These are phyloP conservation scores for Drosophila trapezifrons DNA, from an alignment of 1,140 invertebrate genomes.

Conservation along the genomic window DNA sequence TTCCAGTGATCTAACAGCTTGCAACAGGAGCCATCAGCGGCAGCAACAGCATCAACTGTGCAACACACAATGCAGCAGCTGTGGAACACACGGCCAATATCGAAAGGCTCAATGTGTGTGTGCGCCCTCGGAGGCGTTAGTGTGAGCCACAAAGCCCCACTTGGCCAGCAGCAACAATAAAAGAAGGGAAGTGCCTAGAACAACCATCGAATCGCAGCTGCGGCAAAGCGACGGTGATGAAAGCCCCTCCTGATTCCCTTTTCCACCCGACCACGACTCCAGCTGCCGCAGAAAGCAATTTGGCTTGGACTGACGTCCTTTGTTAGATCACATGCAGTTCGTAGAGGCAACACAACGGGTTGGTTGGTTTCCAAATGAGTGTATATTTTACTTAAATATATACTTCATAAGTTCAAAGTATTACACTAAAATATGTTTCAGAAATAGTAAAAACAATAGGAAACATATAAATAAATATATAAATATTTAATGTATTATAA, in stretches of 20 bases:
- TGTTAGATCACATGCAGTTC: conserved; percentile 32
- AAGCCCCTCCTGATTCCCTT: background rate
- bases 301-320: conserved; percentile 18
- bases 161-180: conserved; percentile 50
- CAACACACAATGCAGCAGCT: conserved; percentile 26
- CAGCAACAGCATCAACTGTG: conserved; percentile 4
- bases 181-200: conserved; percentile 40
- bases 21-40: conserved; percentile 16
- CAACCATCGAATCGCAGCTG: conserved; percentile 49
- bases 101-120: conserved; percentile 21
- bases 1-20: conserved; percentile 12
- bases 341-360: background rate
- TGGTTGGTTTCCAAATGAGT: background rate
- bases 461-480: too few species aligned
- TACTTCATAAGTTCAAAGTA: background rate
- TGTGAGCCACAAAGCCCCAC: conserved; percentile 40
- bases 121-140: background rate
- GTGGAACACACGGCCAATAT: conserved; percentile 38
- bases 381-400: background rate
- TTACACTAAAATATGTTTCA: too few species aligned
- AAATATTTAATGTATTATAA: too few species aligned
- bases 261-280: conserved; percentile 3
- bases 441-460: too few species aligned
- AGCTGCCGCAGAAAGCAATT: conserved; percentile 42
- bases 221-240: conserved; percentile 28